Conservation (phyloP, 2,797 vertebrate genomes). For the Syndactyla subalaris region DNA sequence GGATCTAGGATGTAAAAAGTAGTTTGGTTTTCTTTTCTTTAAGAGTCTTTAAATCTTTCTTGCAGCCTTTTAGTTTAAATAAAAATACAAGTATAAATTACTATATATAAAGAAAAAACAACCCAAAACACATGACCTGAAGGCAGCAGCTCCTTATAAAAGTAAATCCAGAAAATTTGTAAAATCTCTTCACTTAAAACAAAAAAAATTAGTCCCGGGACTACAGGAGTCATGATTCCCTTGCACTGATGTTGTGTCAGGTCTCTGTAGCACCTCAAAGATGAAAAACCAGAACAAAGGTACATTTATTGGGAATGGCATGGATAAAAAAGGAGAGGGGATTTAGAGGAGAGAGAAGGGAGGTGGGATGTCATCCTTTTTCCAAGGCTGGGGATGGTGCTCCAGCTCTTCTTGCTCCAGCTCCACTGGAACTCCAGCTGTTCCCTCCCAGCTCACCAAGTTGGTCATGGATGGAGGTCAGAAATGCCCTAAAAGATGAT, state of each 20-base stretch:
- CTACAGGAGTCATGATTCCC: rapidly evolving
- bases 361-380: not conserved
- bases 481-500: not conserved
- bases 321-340: not conserved
- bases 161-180: not conserved
- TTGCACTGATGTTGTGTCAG: not conserved
- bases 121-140: not conserved
- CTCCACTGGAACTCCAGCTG: not conserved
- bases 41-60: not conserved
- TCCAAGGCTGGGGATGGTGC: not conserved
- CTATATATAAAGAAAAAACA: not conserved
- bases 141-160: constrained; percentile 57
- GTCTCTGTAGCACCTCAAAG: not conserved
- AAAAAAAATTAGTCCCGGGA: not conserved
- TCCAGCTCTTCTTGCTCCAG: not conserved
- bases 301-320: rapidly evolving
- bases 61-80: not conserved
- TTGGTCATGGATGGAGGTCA: rapidly evolving
- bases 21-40: not conserved
- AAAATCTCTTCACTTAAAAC: constrained; percentile 18
- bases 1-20: not conserved
- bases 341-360: not conserved
- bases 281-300: not conserved
- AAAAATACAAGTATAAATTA: not conserved
- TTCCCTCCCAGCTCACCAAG: not conserved